Conservation (phyloP, 2,797 vertebrate genomes). For the Odontamblyopus rebecca region DNA sequence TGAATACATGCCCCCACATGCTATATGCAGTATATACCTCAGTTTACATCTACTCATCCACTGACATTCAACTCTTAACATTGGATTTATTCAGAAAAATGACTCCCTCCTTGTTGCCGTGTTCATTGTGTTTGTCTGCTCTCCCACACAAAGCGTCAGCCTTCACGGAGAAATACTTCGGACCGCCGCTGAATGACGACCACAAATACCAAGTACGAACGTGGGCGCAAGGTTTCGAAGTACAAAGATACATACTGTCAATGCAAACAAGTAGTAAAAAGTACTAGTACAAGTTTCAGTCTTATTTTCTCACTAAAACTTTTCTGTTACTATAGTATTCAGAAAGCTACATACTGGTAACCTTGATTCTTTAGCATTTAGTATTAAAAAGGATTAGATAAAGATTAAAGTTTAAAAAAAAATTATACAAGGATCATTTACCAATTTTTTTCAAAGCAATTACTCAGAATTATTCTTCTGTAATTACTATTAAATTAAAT, state of each 20-base stretch:
- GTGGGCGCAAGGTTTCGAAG: background rate
- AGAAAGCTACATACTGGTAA: background rate
- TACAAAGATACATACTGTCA: background rate
- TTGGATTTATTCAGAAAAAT: background rate
- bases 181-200: constrained; percentile 50
- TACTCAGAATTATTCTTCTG: no score
- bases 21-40: background rate
- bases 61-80: background rate
- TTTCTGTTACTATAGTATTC: background rate
- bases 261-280: background rate
- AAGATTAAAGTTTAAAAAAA: no score
- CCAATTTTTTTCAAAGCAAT: no score
- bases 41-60: background rate
- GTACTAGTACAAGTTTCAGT: background rate
- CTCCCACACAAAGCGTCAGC: constrained; percentile 60
- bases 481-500: no score
- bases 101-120: no score
- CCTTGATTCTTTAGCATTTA: no score
- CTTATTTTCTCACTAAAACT: background rate
- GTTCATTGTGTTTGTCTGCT: constrained; percentile 13
- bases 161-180: constrained; percentile 72
- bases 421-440: no score
- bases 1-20: background rate
- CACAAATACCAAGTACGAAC: constrained; percentile 62
- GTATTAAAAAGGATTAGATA: no score